A percentile compares a stretch with the other conserved stretches of the same genome.
Conservation (phyloP, 2,797 vertebrate species). For the Buceros bicornis region DNA sequence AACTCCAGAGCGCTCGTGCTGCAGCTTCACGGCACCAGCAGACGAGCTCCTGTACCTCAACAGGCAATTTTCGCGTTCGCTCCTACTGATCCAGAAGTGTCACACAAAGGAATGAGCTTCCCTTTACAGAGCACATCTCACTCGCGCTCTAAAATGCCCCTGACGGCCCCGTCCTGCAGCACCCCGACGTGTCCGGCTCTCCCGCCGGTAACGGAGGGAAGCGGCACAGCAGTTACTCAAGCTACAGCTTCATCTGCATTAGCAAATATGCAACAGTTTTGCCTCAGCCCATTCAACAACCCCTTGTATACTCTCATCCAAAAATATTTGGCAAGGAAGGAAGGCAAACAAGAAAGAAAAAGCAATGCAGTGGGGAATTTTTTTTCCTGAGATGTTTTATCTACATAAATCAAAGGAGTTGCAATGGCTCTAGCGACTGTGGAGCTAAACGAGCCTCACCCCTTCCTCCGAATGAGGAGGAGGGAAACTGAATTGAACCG, state of each 20-base stretch:
- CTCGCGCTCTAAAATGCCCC: neutral
- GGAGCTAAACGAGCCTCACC: neutral
- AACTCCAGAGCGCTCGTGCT: fast-evolving
- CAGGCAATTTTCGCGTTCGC: neutral
- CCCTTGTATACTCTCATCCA: neutral
- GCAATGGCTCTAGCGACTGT: neutral
- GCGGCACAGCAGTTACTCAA: neutral
- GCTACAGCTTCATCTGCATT: neutral
- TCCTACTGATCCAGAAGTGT: neutral
- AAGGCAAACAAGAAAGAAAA: conserved; percentile 19
- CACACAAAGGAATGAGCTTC: neutral
- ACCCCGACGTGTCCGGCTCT: neutral
- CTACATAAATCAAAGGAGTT: neutral
- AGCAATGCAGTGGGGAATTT: neutral
- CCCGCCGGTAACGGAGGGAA: neutral
- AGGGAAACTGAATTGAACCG: neutral
- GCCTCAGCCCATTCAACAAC: conserved; percentile 70
- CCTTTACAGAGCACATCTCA: neutral
- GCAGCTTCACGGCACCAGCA: neutral
- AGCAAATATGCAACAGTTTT: conserved; percentile 10
- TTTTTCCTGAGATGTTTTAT: neutral
- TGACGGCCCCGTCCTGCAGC: neutral
- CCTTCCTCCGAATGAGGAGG: neutral
- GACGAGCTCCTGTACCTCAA: neutral
- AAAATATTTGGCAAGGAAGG: conserved; percentile 4